Base-by-base conservation (phyloP, 2,797 vertebrate species). In the Chelon auratus region DNA sequence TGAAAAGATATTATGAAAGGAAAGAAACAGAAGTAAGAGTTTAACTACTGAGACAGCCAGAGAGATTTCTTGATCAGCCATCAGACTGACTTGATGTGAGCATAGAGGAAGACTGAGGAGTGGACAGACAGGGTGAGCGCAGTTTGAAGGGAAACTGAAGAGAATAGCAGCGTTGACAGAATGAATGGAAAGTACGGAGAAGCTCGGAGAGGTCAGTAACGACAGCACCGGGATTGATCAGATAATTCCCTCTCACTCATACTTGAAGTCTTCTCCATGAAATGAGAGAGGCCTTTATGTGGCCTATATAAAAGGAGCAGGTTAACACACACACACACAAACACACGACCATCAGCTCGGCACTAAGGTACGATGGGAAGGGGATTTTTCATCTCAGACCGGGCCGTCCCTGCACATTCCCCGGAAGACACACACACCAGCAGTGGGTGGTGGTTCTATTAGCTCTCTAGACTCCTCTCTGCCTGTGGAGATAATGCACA, bases 251-350 rank as follows among this genome's bases (percentile, higher is more conserved):
- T 40, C 5, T 53, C 22, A 42, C 26, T 77, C 78, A 60, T 61
- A 69, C 68, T 67, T 82, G 54, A 76, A 68, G 59, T 59, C 63
- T 3, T 40, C 1, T 18, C 68, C 75, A 58, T 22, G 7, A 87
- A 78, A 67, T 14, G 22, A 12, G 15, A 77, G 68, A 66, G 69
- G 80, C n/a, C n/a, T n/a, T n/a, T n/a, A 82, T 53, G 56, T 92
- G 93, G 93, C 93, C 94, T 86, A 93, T 83, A 93, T 93, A 82
- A 80, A 66, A 80, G 77, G 61, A 62, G 67, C 72, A 50, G 76
- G 75, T 79, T 56, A 1, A 50, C 26, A 40, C 60, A 22, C 22
- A 22, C n/a, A 36, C 65, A 62, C 64, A 59, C 47, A 60, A 64
- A 71, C 52, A 65, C 67, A 62, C 17, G 52, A 42, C 53, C 56